These are phyloP conservation scores for Oenanthe melanoleuca DNA, from an alignment of 2,113 vertebrate genomes.

Conservation along the genomic window DNA sequence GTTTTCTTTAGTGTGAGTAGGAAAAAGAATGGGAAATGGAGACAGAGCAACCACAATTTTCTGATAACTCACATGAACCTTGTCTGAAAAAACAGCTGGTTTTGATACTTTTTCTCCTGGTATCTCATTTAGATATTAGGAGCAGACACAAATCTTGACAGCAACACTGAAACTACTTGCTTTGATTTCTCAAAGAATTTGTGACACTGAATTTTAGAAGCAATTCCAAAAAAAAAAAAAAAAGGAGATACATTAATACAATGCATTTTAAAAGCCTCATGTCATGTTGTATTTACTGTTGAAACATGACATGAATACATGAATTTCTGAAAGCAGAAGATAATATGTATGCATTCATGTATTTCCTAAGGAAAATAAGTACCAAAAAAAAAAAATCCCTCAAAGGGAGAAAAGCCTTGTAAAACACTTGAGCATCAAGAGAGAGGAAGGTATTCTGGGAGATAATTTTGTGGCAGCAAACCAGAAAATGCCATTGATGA, in stretches of 20 bases:
- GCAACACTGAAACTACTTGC: background rate
- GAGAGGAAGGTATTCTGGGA: background rate
- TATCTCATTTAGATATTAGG: background rate
- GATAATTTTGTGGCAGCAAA: background rate
- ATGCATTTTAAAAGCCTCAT: no score
- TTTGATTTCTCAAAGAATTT: background rate
- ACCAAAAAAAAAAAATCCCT: background rate
- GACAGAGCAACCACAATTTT: background rate
- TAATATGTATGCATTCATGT: fast-evolving
- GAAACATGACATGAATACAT: background rate
- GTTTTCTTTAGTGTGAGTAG: background rate
- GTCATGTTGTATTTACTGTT: no score
- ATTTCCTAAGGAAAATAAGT: background rate
- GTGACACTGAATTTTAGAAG: background rate
- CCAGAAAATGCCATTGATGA: background rate
- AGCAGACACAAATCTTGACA: background rate
- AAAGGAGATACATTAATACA: background rate
- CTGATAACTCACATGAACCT: background rate
- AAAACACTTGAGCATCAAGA: background rate
- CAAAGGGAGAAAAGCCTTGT: background rate
- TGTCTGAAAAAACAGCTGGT: background rate
- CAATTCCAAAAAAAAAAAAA: background rate
- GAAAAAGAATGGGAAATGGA: background rate
- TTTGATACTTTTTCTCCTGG: background rate
- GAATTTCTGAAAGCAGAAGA: background rate